Base-by-base conservation (phyloP, 1,140 invertebrate genomes). In the Drosophila pruinosa region DNA sequence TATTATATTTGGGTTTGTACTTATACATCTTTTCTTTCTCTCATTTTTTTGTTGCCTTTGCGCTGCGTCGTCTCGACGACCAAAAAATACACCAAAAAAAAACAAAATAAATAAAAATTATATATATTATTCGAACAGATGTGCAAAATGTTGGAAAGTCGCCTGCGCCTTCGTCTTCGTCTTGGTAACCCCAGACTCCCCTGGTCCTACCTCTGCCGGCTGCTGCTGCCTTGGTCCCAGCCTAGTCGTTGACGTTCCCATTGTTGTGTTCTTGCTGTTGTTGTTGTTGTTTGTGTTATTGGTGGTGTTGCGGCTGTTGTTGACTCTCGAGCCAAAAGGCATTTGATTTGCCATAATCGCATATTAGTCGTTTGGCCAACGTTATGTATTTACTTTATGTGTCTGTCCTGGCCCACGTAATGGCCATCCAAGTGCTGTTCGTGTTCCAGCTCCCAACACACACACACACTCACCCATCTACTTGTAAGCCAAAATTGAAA, bases 341-440 rank as follows among this genome's bases (percentile, higher is more conserved):
- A 81, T 82, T 86, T 88, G 82, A 82, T 86, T 86, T 86, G 70
- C 81, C 74, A 88, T 88, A 86, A 86, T 86, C 82, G 82, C 75
- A 72, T 86, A 86, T 86, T 78, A 86, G 82, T 78, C 82, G 74
- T 81, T 86, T 88, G 70, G 64, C 69, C 81, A 73, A 70, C 61
- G 79, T 77, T 77, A 63, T 74, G 76, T 86, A 79, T 76, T 83
- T 80, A 74, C 64, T 85, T 83, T 76, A 85, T 85, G 69, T 85
- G 79, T 73, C 59, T 75, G 67, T 70, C 38, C 43, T 41, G 68
- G 50, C 24, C 21, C 34, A 61, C 43, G 54, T 58, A 58, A 58
- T 58, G 57, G 57, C 54, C 54, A 53, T 17, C 39, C 14, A 17
- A 56, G 10, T 63, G 24, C 1, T 28, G 26, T 52, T 52, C 12